Evolutionary conservation across 1,140 invertebrate species (phyloP), one percentile per base, ranked within the genome.

Genomic region (Aphelinus certus): DNA sequence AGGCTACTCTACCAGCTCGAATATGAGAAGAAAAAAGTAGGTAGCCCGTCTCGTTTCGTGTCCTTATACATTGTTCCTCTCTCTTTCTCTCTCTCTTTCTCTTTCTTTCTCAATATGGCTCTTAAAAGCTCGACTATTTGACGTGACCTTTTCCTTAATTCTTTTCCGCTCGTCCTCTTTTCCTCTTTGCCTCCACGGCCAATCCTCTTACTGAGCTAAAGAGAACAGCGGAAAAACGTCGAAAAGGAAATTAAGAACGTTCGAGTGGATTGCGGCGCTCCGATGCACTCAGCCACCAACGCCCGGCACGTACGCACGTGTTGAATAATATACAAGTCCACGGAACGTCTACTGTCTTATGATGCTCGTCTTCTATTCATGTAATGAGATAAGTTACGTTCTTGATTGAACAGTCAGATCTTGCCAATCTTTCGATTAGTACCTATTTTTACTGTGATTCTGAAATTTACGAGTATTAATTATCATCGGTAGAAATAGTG

Each of bases 171-270:
- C 62, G 56, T 76, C 69, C 49, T 61, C 58, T 64, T 57, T 75
- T 49, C 58, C 56, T 79, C 79, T 76, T 76, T 75, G 78, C 68
- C 77, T 63, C 75, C 76, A 79, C 70, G 60, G 71, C 73, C 9
- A 6, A 53, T 53, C 51, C 51, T 53, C 51, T 53, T 53, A 6
- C 82, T 83, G 82, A 83, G 68, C 66, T 62, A 51, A 47, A 51
- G 45, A 56, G 46, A 45, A 26, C 26, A 9, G 42, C 46, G 53
- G 51, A 57, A 66, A 66, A 60, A 60, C 45, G 51, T 49, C 42
- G 47, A 62, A 61, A n/a, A 69, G 45, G 48, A 64, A 68, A 75
- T 62, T 48, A 73, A 77, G 75, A 73, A 61, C 9, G 46, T 76
- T 77, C 72, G 73, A 80, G 77, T 70, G 77, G 76, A 77, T 78